A percentile compares a stretch with the other conserved stretches of the same genome.
phyloP scores from a whole-genome alignment of 2,113 vertebrate species.

The Ovis aries region ARS-UI_Ramb_v3.0 NC_056076.1:2562501-2563000 shows the following conservation, averaged over 20 bases:
- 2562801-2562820: neutral
- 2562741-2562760: accelerated
- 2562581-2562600: accelerated
- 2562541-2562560: neutral
- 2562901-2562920: neutral
- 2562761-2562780: neutral
- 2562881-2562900: accelerated
- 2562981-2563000: accelerated
- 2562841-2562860: no score
- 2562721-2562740: neutral
- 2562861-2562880: neutral
- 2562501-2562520: slow-evolving; percentile 31
- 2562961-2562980: neutral
- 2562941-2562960: accelerated
- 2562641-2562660: neutral
- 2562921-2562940: neutral
- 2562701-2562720: neutral
- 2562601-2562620: neutral
- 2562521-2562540: slow-evolving; percentile 43
- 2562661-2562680: neutral
- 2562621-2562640: neutral
- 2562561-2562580: no score
- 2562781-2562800: accelerated
- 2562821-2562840: neutral
- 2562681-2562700: neutral